Conservation (phyloP, 30 jellyfish, hydroid and myxozoan species). For the Pelagia noctiluca region DNA sequence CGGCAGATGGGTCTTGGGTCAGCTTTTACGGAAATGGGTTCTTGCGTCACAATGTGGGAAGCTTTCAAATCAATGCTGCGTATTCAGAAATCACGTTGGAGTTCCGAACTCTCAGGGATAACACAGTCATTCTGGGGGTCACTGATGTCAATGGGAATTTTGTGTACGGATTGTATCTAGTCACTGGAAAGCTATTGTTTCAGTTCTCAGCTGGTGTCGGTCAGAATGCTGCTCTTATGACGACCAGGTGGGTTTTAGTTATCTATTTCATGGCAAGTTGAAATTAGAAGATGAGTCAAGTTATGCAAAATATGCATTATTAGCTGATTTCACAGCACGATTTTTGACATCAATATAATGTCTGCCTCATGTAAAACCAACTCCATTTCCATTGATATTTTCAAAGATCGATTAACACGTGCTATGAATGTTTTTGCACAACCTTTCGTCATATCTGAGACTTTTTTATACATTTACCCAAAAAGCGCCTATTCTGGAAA, state of each 20-base stretch:
- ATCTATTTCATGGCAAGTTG: not conserved
- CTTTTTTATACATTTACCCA: too few relatives aligned
- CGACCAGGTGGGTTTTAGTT: conserved; percentile 71
- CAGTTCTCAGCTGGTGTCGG: conserved; percentile 98
- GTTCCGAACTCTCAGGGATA: conserved; percentile 86
- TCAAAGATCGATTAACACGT: too few relatives aligned
- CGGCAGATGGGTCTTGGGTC: conserved; percentile 67
- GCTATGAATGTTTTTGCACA: too few relatives aligned
- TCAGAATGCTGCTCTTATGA: conserved; percentile 81
- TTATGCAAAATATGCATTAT: not conserved
- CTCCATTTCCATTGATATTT: too few relatives aligned
- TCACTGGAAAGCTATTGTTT: conserved; percentile 87
- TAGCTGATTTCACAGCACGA: too few relatives aligned
- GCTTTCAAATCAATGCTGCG: conserved; percentile 57
- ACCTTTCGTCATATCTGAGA: too few relatives aligned
- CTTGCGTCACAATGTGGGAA: conserved; percentile 77
- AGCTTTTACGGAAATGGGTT: conserved; percentile 97
- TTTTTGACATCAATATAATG: too few relatives aligned
- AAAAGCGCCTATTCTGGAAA: too few relatives aligned
- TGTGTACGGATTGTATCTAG: conserved; percentile 83
- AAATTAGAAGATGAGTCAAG: too few relatives aligned
- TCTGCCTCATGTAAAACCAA: too few relatives aligned
- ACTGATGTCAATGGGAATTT: conserved; percentile 72
- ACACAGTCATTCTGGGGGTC: conserved; percentile 89
- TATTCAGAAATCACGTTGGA: conserved; percentile 81